A percentile compares a stretch with the other conserved stretches of the same genome.
Conservation (phyloP, 2,888 invertebrate genomes). For the Melieria omissa region DNA sequence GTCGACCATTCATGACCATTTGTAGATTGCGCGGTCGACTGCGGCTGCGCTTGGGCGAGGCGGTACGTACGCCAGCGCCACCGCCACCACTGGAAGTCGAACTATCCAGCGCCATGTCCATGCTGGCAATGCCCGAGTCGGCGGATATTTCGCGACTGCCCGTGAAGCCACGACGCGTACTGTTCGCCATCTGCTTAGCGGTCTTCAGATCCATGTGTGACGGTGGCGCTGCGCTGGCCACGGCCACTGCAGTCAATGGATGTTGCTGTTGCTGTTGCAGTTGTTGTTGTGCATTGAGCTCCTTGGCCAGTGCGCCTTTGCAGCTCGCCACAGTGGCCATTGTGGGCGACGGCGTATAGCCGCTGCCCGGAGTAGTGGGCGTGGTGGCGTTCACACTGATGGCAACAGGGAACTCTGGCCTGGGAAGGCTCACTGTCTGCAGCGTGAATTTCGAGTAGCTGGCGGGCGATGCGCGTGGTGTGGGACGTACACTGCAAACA, state of each 20-base stretch:
- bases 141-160: constrained; percentile 66
- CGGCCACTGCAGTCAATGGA: constrained; percentile 51
- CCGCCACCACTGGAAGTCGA: constrained; percentile 49
- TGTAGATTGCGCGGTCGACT: constrained; percentile 76
- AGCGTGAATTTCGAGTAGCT: constrained; percentile 72
- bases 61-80: constrained; percentile 42
- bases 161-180: constrained; percentile 69
- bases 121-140: constrained; percentile 66
- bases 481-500: constrained; percentile 62
- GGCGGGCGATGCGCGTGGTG: constrained; percentile 63
- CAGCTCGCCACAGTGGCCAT: constrained; percentile 9
- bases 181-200: constrained; percentile 79
- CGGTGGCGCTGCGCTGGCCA: constrained; percentile 49
- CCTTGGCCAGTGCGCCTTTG: constrained; percentile 53
- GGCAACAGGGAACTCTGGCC: constrained; percentile 76
- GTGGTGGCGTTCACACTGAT: constrained; percentile 61
- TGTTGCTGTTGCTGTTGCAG: constrained; percentile 43
- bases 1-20: constrained; percentile 78
- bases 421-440: constrained; percentile 79
- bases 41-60: constrained; percentile 64
- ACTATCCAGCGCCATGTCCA: constrained; percentile 59
- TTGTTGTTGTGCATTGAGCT: constrained; percentile 31
- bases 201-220: constrained; percentile 73
- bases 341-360: constrained; percentile 50
- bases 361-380: constrained; percentile 55